Conservation (phyloP, 2,888 invertebrate species). For the Galerucella nymphaeae region DNA sequence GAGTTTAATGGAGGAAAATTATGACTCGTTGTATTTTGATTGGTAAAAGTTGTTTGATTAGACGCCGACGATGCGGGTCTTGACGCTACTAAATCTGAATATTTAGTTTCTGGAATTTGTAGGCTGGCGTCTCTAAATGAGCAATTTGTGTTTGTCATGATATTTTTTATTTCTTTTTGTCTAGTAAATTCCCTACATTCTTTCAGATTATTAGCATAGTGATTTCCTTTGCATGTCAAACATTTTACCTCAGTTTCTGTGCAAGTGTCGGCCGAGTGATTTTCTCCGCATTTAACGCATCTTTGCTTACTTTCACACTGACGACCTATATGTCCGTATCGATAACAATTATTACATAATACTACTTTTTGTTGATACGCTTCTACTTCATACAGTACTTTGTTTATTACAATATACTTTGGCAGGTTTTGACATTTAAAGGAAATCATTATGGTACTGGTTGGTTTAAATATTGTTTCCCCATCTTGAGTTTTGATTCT, state of each 20-base stretch:
- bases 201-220: no score
- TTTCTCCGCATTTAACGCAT: not conserved
- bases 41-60: no score
- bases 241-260: not conserved
- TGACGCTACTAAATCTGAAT: no score
- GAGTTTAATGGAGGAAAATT: no score
- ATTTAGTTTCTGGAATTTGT: not conserved
- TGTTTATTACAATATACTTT: slow-evolving; percentile 7
- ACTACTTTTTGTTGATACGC: not conserved
- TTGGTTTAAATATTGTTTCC: slow-evolving; percentile 1
- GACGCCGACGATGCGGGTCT: no score
- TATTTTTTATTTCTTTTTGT: not conserved
- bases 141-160: not conserved
- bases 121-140: not conserved
- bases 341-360: slow-evolving; percentile 5
- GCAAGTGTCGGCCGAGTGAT: not conserved
- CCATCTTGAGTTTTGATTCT: not conserved
- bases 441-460: slow-evolving; percentile 1
- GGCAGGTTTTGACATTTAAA: not conserved
- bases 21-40: no score
- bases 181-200: no score
- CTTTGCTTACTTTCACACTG: slow-evolving; percentile 3
- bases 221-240: no score
- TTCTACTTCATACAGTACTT: not conserved
- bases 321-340: not conserved